Conservation (phyloP, 2,888 invertebrate genomes). For the Sylvicola cinctus region DNA sequence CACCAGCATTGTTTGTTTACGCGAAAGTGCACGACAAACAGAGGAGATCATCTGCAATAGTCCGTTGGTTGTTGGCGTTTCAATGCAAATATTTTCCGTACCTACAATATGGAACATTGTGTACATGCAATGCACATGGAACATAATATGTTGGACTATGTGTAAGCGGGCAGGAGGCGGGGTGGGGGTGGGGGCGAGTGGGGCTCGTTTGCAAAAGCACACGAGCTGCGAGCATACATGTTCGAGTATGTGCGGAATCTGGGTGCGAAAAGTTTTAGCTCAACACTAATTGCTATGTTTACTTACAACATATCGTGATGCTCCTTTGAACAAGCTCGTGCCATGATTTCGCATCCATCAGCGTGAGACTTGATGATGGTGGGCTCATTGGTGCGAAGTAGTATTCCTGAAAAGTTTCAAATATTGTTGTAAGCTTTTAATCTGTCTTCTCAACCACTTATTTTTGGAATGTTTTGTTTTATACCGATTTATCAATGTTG, state of each 20-base stretch:
- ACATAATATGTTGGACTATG: too few species aligned
- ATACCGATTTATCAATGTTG: conserved; percentile 11
- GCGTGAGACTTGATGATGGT: conserved; percentile 18
- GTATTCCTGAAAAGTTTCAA: background rate
- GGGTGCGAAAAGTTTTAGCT: too few species aligned
- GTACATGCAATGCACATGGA: too few species aligned
- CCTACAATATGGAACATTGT: conserved; percentile 25
- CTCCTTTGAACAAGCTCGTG: conserved; percentile 35
- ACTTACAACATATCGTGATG: conserved; percentile 43
- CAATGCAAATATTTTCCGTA: conserved; percentile 39
- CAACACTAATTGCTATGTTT: background rate
- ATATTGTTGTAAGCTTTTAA: background rate
- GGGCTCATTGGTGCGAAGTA: conserved; percentile 16
- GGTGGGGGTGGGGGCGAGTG: too few species aligned
- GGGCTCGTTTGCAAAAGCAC: too few species aligned
- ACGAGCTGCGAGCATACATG: too few species aligned
- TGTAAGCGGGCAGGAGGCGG: too few species aligned
- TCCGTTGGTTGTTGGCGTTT: conserved; percentile 42
- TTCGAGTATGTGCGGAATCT: too few species aligned
- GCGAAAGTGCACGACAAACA: conserved; percentile 39
- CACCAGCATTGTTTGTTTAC: conserved; percentile 25
- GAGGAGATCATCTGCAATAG: conserved; percentile 40
- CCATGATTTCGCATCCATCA: conserved; percentile 37
- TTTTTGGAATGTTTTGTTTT: conserved; percentile 10
- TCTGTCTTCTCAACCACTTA: conserved; percentile 6